Evolutionary conservation across 2,113 vertebrate species (phyloP).

Genomic region (Carettochelys insculpta): DNA sequence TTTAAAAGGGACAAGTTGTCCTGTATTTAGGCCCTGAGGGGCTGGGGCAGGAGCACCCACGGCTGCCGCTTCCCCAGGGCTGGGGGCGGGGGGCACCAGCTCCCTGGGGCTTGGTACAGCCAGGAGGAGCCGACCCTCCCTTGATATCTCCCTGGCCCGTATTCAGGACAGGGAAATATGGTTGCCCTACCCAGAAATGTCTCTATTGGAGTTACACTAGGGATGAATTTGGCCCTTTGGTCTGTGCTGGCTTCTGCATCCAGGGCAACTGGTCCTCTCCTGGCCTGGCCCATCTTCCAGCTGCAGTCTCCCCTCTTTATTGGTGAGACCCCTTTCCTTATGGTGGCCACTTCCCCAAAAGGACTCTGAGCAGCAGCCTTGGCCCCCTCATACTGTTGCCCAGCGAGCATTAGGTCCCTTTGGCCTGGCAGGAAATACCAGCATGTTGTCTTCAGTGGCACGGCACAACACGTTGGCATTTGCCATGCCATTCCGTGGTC

Average conservation of each 20-base stretch:
- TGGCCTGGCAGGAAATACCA: background rate
- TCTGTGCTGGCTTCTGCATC: background rate
- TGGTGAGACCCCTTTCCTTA: accelerated
- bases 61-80: no score
- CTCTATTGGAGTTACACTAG: background rate
- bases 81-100: no score
- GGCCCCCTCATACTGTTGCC: accelerated
- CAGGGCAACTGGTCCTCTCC: background rate
- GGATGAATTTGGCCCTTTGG: background rate
- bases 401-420: background rate
- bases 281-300: background rate
- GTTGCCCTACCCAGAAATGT: background rate
- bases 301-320: background rate
- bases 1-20: no score
- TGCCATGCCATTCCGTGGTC: background rate
- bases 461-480: accelerated
- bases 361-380: background rate
- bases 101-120: no score
- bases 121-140: no score
- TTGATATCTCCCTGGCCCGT: no score
- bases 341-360: background rate
- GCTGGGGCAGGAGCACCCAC: no score
- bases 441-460: background rate
- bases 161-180: no score
- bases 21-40: no score